These are phyloP conservation scores for Turdus rufiventris DNA, from an alignment of 2,113 vertebrate species.

Conservation along the genomic window DNA sequence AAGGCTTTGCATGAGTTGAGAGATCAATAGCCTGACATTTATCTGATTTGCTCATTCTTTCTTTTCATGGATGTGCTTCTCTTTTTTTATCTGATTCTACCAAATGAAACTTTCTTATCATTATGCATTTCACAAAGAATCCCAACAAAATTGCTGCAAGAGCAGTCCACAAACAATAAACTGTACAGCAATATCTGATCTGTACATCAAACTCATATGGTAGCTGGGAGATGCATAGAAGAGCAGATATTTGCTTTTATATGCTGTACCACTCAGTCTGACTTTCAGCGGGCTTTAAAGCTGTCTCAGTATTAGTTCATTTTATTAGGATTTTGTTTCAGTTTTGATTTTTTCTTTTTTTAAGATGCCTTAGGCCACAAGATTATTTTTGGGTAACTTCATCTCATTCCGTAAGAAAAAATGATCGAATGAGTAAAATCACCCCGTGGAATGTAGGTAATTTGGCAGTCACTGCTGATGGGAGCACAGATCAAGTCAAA, in stretches of 20 bases:
- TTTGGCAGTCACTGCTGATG: not conserved
- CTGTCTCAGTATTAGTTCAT: not conserved
- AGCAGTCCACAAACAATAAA: not conserved
- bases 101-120: not conserved
- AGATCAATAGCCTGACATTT: not conserved
- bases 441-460: accelerated
- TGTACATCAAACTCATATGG: not conserved
- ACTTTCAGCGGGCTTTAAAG: not conserved
- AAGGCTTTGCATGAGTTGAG: not conserved
- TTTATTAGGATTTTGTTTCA: not conserved
- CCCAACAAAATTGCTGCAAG: not conserved
- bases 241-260: not conserved
- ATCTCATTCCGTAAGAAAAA: not conserved
- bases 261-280: not conserved
- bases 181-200: not conserved
- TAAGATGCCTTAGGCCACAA: not conserved
- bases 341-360: not conserved
- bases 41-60: not conserved
- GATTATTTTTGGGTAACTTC: not conserved
- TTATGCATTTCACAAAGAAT: not conserved
- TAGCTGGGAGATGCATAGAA: not conserved
- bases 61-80: not conserved
- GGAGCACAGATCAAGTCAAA: not conserved
- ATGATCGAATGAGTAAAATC: not conserved
- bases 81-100: not conserved